Base-by-base conservation (phyloP, 1,140 invertebrate genomes). In the Drosophila tropicalis region DNA sequence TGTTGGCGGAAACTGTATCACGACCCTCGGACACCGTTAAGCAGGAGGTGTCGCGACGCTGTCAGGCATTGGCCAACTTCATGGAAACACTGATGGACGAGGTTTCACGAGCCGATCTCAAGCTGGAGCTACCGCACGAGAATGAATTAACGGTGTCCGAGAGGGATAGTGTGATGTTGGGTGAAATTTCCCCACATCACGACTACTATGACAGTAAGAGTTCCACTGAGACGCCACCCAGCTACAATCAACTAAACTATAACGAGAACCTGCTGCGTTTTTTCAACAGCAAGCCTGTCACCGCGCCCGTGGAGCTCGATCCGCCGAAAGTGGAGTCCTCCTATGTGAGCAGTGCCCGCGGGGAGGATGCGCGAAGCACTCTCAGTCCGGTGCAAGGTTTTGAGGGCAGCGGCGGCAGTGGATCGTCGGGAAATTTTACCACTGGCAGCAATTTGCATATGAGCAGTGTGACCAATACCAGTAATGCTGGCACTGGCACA, bases 201-300 rank as follows among this genome's bases (percentile, higher is more conserved):
- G 96, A 97, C 63, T 89, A 87, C 90, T 95, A 94, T 89, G 96
- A 96, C 90, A 96, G 96, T 86, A 96, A 96, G 92, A 96, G 95
- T 4, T 97, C 96, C 17, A 95, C 95, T 1, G 96, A 96, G 82
- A 97, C 96, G 19, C 96, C 96, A 29, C 95, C 96, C 5, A 97
- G 96, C 81, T 97, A 97, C 92, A 96, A 95, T 89, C 96, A 97
- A 86, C 93, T 97, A 5, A 97, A 97, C 92, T 97, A 97, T 90
- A 96, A 96, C 85, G 96, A 97, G 89, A 98, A 96, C 81, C 94
- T 98, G 44, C 94, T 96, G 91, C 94, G 96, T 78, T 97, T 97
- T 92, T 97, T 97, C 92, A 95, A 96, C 82, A 97, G 96, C 91
- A 95, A 97, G 81, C 95, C 96, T 2, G 94, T 95, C 70, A 95